These are phyloP conservation scores for Amorpha juglandis DNA, from an alignment of 2,888 invertebrate genomes.

Conservation along the genomic window DNA sequence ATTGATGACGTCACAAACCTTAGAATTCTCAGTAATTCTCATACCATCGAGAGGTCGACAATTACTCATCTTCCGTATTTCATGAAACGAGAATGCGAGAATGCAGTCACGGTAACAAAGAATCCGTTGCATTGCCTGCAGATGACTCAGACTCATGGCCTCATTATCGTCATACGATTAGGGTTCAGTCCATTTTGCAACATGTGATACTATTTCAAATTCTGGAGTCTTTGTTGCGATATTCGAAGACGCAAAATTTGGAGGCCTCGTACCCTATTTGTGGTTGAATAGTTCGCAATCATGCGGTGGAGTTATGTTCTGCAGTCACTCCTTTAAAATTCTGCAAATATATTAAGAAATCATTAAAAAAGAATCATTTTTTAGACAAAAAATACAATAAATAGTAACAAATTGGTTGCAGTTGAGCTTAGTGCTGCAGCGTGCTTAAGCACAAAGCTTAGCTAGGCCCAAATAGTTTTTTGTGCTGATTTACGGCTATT, in stretches of 20 bases:
- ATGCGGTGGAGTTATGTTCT: conserved; percentile 1
- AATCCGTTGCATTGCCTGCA: conserved; percentile 42
- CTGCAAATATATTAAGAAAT: no score
- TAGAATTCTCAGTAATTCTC: conserved; percentile 5
- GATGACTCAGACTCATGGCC: conserved; percentile 44
- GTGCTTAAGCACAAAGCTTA: no score
- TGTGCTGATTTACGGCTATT: no score
- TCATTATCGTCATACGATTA: neutral
- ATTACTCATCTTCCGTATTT: conserved; percentile 46
- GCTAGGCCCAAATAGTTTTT: no score
- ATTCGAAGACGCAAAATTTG: conserved; percentile 13
- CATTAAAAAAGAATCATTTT: no score
- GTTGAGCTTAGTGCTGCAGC: no score
- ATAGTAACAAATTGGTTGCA: no score
- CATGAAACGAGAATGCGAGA: conserved; percentile 54
- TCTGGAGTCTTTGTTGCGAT: neutral
- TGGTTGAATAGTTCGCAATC: conserved; percentile 1
- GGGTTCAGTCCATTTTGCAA: conserved; percentile 3
- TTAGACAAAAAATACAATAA: no score
- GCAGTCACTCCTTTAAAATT: neutral
- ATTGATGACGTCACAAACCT: conserved; percentile 1
- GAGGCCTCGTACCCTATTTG: conserved; percentile 18
- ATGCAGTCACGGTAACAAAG: conserved; percentile 42
- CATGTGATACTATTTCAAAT: conserved; percentile 3
- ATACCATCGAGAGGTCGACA: conserved; percentile 31